Evolutionary conservation across 2,888 invertebrate species (phyloP).

Genomic region (Plemyria rubiginata): DNA sequence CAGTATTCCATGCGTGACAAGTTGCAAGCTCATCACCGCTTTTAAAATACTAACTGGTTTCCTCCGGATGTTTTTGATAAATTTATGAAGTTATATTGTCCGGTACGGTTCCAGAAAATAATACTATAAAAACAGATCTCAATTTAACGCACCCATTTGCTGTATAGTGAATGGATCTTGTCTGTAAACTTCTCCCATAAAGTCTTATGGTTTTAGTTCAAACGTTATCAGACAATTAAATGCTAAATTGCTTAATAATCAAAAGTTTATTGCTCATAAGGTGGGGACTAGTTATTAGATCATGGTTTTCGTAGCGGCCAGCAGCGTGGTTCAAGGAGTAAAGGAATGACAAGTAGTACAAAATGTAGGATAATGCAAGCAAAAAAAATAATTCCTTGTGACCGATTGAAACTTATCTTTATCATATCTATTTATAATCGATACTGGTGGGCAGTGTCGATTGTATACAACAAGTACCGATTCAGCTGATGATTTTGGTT

Average conservation of each 20-base stretch:
- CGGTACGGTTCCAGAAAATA: not conserved
- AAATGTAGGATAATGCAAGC: not conserved
- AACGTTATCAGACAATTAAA: constrained; percentile 33
- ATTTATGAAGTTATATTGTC: no score
- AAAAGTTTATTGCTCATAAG: constrained; percentile 31
- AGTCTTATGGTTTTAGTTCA: constrained; percentile 15
- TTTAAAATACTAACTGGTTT: no score
- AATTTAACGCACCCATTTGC: not conserved
- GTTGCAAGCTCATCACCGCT: no score
- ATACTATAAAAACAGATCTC: not conserved
- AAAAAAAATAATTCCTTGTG: no score
- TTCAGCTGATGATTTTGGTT: no score
- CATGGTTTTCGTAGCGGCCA: constrained; percentile 27
- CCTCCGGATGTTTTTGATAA: no score
- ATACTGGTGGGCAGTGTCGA: no score
- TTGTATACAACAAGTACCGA: no score
- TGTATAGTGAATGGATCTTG: not conserved
- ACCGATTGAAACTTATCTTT: no score
- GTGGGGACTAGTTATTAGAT: constrained; percentile 19
- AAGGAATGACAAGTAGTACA: not conserved
- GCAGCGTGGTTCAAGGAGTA: constrained; percentile 2
- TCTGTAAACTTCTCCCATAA: constrained; percentile 24
- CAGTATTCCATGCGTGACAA: no score
- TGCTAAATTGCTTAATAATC: constrained; percentile 33
- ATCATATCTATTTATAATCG: no score